Evolutionary conservation across 1,140 invertebrate species (phyloP).

Genomic region (Eciton burchellii): DNA sequence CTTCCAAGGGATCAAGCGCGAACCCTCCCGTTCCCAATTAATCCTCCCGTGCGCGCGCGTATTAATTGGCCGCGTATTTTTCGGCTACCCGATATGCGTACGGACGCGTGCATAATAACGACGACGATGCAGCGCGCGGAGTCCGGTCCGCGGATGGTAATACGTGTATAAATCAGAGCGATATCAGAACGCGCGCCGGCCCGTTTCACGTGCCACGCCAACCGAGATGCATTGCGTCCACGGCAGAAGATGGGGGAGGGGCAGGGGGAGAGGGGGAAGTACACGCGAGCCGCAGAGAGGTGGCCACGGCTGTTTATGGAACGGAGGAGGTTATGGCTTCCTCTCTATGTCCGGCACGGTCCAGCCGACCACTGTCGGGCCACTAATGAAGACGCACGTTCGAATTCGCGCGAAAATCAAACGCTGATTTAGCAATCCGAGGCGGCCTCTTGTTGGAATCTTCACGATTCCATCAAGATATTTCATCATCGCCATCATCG

Average conservation of each 20-base stretch:
- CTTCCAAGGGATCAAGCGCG: too few species aligned
- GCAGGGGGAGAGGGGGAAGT: not conserved
- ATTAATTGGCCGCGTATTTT: constrained; percentile 36
- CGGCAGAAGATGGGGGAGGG: constrained; percentile 26
- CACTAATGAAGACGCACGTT: constrained; percentile 72
- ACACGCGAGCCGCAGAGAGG: not conserved
- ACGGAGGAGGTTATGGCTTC: constrained; percentile 55
- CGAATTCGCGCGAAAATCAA: too few species aligned
- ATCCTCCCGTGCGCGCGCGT: not conserved
- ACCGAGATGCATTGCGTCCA: constrained; percentile 72
- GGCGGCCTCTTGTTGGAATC: too few species aligned
- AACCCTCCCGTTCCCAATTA: too few species aligned
- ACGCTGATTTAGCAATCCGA: too few species aligned
- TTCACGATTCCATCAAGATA: too few species aligned
- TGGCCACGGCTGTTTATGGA: constrained; percentile 63
- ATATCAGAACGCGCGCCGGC: constrained; percentile 66
- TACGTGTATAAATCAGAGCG: constrained; percentile 76
- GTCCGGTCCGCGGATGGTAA: constrained; percentile 71
- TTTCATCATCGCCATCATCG: too few species aligned
- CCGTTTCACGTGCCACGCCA: constrained; percentile 67
- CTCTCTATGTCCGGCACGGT: constrained; percentile 15
- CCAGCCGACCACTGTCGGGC: constrained; percentile 46
- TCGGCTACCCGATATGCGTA: constrained; percentile 8
- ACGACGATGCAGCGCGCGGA: constrained; percentile 45
- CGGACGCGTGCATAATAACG: constrained; percentile 60